Evolutionary conservation across 2,888 invertebrate species (phyloP), one percentile per base, ranked within the genome.

Genomic region (Habrosyne pyritoides): DNA sequence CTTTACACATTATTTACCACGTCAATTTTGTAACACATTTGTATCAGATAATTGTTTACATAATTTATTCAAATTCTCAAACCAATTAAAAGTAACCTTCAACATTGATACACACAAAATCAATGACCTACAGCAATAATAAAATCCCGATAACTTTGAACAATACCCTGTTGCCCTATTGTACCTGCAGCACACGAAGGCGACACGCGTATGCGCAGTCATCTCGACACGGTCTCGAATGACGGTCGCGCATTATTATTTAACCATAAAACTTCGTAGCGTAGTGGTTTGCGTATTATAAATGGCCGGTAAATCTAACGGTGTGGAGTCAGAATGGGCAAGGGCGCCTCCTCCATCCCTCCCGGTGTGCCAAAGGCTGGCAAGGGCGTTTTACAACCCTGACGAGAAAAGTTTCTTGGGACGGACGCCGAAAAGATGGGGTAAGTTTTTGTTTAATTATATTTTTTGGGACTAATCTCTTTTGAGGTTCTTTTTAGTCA

Each of bases 351-450:
- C 88, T 0, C 75, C 79, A 0, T 61, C 78, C 0, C 81, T 83
- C 0, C 76, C 86, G 0, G 62, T 78, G 1, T 79, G 83, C 67
- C 66, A 73, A 47, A 79, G 84, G 49, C 57, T 84, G 0, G 73
- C 76, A 8, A 83, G 77, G 52, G 77, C 80, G 0, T 75, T 91
- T 42, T 91, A 91, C 63, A 82, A 91, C 60, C 83, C 83, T 6
- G 83, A 86, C 0, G 91, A 91, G 14, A 83, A 84, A 6, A 90
- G 89, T 70, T 82, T 89, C 60, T 73, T 91, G 22, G 91, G 91
- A 26, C 71, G 91, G 21, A 91, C 91, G 46, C 81, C 89, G 28
- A 88, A 88, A 56, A 67, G 89, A 81, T 91, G 91, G 91, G 91
- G 91, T 91, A 66, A 87, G 91, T 79, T 62, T 3, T 33, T 33